Evolutionary conservation across 1,140 invertebrate genomes (phyloP), one percentile per base, ranked within the genome.

Genomic region (Danaus plexippus): DNA sequence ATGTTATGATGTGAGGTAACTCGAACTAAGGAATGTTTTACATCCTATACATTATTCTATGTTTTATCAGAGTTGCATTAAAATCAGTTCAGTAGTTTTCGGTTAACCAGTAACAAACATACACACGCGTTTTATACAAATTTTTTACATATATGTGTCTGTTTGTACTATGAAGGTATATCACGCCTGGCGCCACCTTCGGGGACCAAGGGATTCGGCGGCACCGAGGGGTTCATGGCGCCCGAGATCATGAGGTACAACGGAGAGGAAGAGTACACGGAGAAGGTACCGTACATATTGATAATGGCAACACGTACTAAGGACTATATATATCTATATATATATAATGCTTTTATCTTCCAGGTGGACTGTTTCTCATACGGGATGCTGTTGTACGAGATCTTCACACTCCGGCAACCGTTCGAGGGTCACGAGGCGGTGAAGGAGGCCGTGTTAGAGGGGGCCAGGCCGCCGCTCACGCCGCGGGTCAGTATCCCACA

Each of bases 331-430:
- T 32, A 32, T 32, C 18, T 2, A 2, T 6, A n/a, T n/a, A n/a
- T n/a, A n/a, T n/a, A n/a, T n/a, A n/a, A 15, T 15, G 1, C 15
- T 43, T 9, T 47, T 43, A 52, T n/a, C 11, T 57, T 74, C 0
- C 68, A 94, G 92, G 97, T 99, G 11, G 98, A 99, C 77, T 97
- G 97, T 66, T 99, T 99, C 79, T 99, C 97, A 0, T 99, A 98
- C 88, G 97, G 97, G n/a, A 99, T 99, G 97, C 96, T 99, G 68
- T 90, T 99, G 59, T 99, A 99, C 84, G 98, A 99, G 85, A 88
- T 99, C 46, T 87, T 99, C 11, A 97, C 96, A 5, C 88, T 99
- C 32, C 93, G 96, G 50, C 95, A 96, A 75, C 98, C 98, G 0
- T 98, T 98, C 73, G 96, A 98, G 91, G 96, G 64, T 0, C 94